Evolutionary conservation across 2,888 invertebrate species (phyloP).

Genomic region (Cheilosia pagana): DNA sequence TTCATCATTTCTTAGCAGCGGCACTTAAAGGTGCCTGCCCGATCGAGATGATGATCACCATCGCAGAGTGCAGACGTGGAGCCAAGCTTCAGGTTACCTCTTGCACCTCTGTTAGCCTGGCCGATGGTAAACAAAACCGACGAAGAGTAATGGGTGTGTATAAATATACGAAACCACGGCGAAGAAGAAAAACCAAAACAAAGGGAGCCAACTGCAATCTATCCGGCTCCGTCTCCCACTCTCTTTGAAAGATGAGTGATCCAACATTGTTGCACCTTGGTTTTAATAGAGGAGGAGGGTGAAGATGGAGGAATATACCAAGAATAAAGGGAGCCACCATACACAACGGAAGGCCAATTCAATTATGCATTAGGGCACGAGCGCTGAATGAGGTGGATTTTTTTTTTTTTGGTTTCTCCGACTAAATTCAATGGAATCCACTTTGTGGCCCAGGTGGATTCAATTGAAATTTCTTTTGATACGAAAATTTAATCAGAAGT

Average conservation of each 20-base stretch:
- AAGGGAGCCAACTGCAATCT: conserved; percentile 52
- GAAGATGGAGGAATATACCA: conserved; percentile 7
- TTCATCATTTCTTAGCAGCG: background rate
- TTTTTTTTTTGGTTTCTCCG: conserved; percentile 30
- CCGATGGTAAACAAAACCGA: conserved; percentile 49
- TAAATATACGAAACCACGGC: conserved; percentile 17
- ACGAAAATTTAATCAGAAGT: conserved; percentile 67
- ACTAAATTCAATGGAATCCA: conserved; percentile 61
- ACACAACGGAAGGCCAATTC: conserved; percentile 58
- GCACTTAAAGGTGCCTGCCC: conserved; percentile 64
- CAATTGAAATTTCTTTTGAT: conserved; percentile 72
- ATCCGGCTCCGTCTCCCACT: conserved; percentile 45
- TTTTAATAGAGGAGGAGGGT: conserved; percentile 58
- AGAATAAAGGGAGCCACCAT: conserved; percentile 46
- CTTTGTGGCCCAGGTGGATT: conserved; percentile 68
- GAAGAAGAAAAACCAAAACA: conserved; percentile 35
- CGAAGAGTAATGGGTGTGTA: conserved; percentile 19
- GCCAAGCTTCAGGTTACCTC: conserved; percentile 62
- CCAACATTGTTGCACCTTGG: conserved; percentile 74
- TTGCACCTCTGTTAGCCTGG: conserved; percentile 39
- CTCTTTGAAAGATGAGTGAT: conserved; percentile 65
- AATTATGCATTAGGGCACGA: conserved; percentile 75
- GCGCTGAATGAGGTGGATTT: conserved; percentile 64
- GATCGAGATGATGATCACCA: conserved; percentile 62
- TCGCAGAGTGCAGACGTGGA: conserved; percentile 44